Evolutionary conservation across 2,797 vertebrate species (phyloP), one percentile per base, ranked within the genome.

Genomic region (Botia kubotai): DNA sequence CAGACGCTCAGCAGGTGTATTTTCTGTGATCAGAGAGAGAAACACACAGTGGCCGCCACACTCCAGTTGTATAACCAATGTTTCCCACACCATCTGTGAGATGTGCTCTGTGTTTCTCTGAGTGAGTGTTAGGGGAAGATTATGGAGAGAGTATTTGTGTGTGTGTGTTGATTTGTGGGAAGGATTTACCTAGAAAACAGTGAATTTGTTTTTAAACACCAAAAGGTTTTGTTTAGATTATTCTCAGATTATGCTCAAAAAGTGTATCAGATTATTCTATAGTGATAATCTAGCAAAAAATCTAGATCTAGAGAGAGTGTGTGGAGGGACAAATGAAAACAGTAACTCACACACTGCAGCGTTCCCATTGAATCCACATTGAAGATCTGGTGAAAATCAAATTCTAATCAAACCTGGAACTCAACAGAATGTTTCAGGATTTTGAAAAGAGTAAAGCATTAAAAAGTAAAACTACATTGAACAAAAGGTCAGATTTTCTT

Each of bases 1-100:
- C 70, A 82, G 73, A 70, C 6, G 1, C 80, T 48, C 81, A 78
- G 79, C 63, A 46, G 72, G 79, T 87, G 48, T 84, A 26, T 63
- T 63, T 60, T 60, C 57, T 29, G 6, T 6, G 16, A 33, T 58
- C 65, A 71, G 29, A 36, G 23, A 63, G 71, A 29, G 72, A 65
- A 62, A 74, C 55, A 62, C 23, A 62, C 8, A 62, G 29, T 67
- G 70, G 53, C 26, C 55, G 19, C 33, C 21, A n/a, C 29, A 36
- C 60, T 50, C 68, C 33, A 46, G 23, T 26, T 26, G 23, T 26
- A 46, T 71, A 26, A 60, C 39, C 39, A 67, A 23, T 33, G 7
- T 69, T 70, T 58, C 17, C 57, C 11, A 73, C 17, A 39, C 65
- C 26, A 66, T 71, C 67, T 82, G 67, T 72, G 72, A 69, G 39